phyloP scores from a whole-genome alignment of 2,888 invertebrate species.

The Serripes groenlandicus region DNA sequence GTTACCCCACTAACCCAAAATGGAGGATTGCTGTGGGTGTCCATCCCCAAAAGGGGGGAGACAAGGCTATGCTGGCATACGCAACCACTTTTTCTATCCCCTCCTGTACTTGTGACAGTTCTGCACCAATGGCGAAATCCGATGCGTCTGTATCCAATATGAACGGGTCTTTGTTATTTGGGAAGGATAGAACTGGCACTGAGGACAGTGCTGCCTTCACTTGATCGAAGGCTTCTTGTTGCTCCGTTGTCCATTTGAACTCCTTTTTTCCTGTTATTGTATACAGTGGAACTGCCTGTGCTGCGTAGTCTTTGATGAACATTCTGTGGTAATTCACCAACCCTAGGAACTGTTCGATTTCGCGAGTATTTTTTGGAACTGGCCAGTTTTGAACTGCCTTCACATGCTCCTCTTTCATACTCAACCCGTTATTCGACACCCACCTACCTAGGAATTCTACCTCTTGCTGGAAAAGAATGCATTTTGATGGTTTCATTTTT shows the following conservation, averaged over 20 bases:
- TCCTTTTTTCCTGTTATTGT: slow-evolving; percentile 47
- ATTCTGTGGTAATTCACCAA: slow-evolving; percentile 61
- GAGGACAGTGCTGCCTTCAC: no score
- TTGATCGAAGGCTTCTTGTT: no score
- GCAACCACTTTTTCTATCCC: no score
- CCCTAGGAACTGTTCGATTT: slow-evolving; percentile 63
- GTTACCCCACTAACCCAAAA: no score
- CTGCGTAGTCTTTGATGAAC: slow-evolving; percentile 48
- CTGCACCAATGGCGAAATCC: slow-evolving; percentile 52
- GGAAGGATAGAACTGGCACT: no score
- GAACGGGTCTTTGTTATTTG: no score
- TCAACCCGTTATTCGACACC: slow-evolving; percentile 34
- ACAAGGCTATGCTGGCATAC: no score
- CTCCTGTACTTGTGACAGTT: no score
- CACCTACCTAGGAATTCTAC: slow-evolving; percentile 51
- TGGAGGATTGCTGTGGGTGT: no score
- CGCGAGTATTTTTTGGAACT: slow-evolving; percentile 26
- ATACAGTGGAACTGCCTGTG: slow-evolving; percentile 49
- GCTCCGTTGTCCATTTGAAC: slow-evolving; percentile 39
- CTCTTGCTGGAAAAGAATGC: no score
- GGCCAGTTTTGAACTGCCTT: slow-evolving; percentile 49
- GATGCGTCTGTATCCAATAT: slow-evolving; percentile 68
- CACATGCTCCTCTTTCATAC: slow-evolving; percentile 5
- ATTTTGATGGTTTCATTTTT: no score
- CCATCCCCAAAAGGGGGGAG: no score